Evolutionary conservation across 2,797 vertebrate genomes (phyloP), one percentile per base, ranked within the genome.

Genomic region (Harpagifer antarcticus): DNA sequence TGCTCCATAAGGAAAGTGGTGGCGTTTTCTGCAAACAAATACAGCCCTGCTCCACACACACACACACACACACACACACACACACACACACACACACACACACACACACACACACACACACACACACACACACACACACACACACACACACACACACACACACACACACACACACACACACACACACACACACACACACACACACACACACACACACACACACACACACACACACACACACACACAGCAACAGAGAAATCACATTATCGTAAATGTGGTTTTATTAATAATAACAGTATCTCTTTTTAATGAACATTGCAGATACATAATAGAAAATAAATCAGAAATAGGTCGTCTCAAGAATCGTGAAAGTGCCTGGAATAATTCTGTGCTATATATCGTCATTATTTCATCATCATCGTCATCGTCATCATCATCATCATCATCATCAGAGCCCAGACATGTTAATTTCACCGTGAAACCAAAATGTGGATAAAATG

Each of bases 301-400:
- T 95, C 86, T 90, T 94, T 62, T 94, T 91, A 93, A 94, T 94
- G 92, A 94, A 95, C 94, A 95, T 94, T 93, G 92, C 93, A 95
- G 91, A 93, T 95, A 94, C 93, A 94, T 88, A 91, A 93, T 94
- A 93, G 92, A 95, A 94, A 95, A 93, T 76, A 92, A 93, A 90
- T 89, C 83, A 87, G 91, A 93, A 94, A 94, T 89, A 85, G 89
- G 86, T 91, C 48, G 93, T 95, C 95, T 95, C 95, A 93, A 87
- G 94, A 97, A 95, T 96, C 89, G 95, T 97, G 96, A 97, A 96
- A 96, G 95, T 97, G 96, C 96, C 96, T 95, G 96, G 95, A 91
- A 94, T 94, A 90, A 86, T 88, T 94, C 93, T 95, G 94, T 95
- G 94, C 94, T 95, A 90, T 95, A 91, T 94, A 91, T 91, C 82